Percentiles rank a stretch among this genome's conserved stretches.
These are phyloP conservation scores for Alloplasta piceator DNA, from an alignment of 2,888 invertebrate species.

Conservation along the genomic window DNA sequence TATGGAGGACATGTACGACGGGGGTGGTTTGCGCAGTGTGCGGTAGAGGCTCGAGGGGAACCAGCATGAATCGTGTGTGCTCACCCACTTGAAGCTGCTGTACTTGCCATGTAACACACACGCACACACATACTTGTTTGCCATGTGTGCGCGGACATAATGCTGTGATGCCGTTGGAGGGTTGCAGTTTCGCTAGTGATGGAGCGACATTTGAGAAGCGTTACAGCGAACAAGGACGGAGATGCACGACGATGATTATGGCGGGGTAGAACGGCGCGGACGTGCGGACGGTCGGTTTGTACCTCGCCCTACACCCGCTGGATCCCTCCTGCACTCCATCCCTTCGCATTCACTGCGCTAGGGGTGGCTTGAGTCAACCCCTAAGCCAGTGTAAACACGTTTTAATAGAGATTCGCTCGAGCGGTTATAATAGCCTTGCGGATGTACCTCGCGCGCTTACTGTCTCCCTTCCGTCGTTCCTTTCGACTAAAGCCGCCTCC, in stretches of 20 bases:
- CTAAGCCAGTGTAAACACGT: conserved; percentile 84
- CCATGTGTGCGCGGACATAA: conserved; percentile 36
- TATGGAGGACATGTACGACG: too few relatives aligned
- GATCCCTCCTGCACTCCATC: conserved; percentile 11
- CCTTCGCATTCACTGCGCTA: conserved; percentile 53
- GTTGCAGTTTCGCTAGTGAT: conserved; percentile 25
- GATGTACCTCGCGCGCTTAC: conserved; percentile 77
- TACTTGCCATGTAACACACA: too few relatives aligned
- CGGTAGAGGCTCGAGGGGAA: not conserved
- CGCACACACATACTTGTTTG: too few relatives aligned
- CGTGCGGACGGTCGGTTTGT: conserved; percentile 51
- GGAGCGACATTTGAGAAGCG: conserved; percentile 25
- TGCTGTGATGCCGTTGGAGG: conserved; percentile 37
- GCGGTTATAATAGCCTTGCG: conserved; percentile 84
- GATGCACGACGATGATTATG: not conserved
- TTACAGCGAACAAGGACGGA: conserved; percentile 21
- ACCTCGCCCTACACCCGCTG: conserved; percentile 7
- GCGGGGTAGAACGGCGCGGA: conserved; percentile 52
- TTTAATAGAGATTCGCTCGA: conserved; percentile 84
- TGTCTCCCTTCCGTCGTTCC: conserved; percentile 61
- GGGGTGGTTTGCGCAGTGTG: not conserved
- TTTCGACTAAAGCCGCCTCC: conserved; percentile 58
- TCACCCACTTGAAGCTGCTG: conserved; percentile 30
- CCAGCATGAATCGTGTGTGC: conserved; percentile 4
- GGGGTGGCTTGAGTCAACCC: conserved; percentile 83